Evolutionary conservation across 2,113 vertebrate genomes (phyloP).

Genomic region (Danio rerio): DNA sequence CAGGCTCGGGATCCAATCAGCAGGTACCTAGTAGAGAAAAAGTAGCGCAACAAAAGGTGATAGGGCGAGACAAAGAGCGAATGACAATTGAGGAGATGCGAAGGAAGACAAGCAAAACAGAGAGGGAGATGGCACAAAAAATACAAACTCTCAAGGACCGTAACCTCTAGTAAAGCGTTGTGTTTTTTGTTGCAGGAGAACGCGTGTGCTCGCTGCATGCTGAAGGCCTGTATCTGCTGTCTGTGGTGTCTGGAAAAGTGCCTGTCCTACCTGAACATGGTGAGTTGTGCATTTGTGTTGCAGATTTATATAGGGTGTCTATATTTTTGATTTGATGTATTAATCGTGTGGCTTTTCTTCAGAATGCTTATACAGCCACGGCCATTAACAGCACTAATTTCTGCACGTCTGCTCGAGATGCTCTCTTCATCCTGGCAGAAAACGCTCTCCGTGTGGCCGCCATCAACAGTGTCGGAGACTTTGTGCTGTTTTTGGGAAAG

Average conservation of each 20-base stretch:
- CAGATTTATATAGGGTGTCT: background rate
- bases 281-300: constrained; percentile 63
- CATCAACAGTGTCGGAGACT: constrained; percentile 97
- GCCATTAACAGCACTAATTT: constrained; percentile 98
- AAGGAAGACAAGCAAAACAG: too few relatives aligned
- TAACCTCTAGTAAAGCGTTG: background rate
- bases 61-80: too few relatives aligned
- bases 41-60: too few relatives aligned
- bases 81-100: too few relatives aligned
- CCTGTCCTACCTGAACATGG: constrained; percentile 94
- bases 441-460: constrained; percentile 92
- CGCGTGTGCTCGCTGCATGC: constrained; percentile 92
- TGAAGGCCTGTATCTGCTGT: constrained; percentile 96
- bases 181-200: constrained; percentile 83
- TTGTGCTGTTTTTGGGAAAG: constrained; percentile 97
- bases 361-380: constrained; percentile 97
- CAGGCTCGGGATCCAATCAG: too few relatives aligned
- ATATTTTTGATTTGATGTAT: background rate
- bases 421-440: constrained; percentile 93
- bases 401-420: constrained; percentile 95
- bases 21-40: too few relatives aligned
- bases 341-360: background rate
- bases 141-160: too few relatives aligned
- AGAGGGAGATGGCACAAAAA: too few relatives aligned
- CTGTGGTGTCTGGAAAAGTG: constrained; percentile 99